phyloP scores from a whole-genome alignment of 2,113 vertebrate species.

The Petromus typicus region DNA sequence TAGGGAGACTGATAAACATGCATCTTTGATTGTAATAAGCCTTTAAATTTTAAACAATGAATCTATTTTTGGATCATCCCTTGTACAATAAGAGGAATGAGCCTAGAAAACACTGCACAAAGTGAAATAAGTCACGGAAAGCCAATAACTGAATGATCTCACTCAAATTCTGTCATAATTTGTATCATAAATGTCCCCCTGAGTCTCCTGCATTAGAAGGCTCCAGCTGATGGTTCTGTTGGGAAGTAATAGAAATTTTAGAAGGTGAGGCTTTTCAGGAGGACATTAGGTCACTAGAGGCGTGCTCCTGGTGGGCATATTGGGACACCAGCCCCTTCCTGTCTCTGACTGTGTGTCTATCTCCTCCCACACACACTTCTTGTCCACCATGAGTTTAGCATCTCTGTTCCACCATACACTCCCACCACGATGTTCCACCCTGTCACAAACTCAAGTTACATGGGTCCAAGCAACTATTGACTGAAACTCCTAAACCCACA shows the following conservation, averaged over 20 bases:
- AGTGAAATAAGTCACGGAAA: not conserved
- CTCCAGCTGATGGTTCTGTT: not conserved
- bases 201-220: not conserved
- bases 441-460: not conserved
- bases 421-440: not conserved
- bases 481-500: not conserved
- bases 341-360: not conserved
- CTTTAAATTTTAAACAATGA: not conserved
- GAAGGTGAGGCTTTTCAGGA: not conserved
- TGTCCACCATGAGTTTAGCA: not conserved
- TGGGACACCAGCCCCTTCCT: not conserved
- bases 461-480: not conserved
- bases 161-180: not conserved
- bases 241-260: not conserved
- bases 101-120: not conserved
- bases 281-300: not conserved
- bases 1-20: not conserved
- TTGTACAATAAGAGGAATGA: not conserved
- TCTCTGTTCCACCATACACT: not conserved
- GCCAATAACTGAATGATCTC: not conserved
- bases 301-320: not conserved
- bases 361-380: too few species aligned
- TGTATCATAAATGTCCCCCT: not conserved
- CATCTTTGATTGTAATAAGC: not conserved
- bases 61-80: not conserved